Evolutionary conservation across 2,113 vertebrate species (phyloP).

Genomic region (Leptobrachium ailaonicum): DNA sequence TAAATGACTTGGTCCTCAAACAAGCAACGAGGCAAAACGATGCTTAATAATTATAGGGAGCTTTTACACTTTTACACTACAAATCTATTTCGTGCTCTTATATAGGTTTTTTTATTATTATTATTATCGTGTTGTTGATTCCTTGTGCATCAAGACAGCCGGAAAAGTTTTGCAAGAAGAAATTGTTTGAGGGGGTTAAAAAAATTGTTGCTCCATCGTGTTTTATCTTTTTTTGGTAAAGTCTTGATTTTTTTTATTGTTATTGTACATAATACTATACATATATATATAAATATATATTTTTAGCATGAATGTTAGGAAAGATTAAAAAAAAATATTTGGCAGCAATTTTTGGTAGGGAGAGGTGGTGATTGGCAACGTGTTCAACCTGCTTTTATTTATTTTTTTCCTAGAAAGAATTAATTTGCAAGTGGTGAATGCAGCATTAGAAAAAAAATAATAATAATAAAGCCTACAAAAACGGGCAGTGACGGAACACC

Average conservation of each 20-base stretch:
- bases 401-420: too few species aligned
- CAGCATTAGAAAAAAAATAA: neutral
- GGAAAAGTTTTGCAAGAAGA: constrained; percentile 46
- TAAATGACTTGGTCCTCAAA: too few species aligned
- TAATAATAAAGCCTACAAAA: neutral
- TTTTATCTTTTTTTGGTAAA: constrained; percentile 69
- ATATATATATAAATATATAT: constrained; percentile 54
- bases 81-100: constrained; percentile 65
- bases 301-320: constrained; percentile 70
- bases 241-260: constrained; percentile 65
- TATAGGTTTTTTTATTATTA: constrained; percentile 35
- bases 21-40: constrained; percentile 55
- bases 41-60: constrained; percentile 71
- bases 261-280: constrained; percentile 73
- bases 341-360: neutral
- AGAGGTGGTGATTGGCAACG: constrained; percentile 6
- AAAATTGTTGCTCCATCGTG: constrained; percentile 71
- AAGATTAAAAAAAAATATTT: constrained; percentile 54
- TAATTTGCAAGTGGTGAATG: neutral
- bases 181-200: constrained; percentile 42
- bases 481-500: too few species aligned
- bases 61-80: constrained; percentile 68
- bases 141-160: constrained; percentile 1
- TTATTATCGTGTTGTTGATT: constrained; percentile 41
- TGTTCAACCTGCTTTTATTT: neutral